Conservation (phyloP, 2,797 vertebrate genomes). For the Atherinosoma microstoma region DNA sequence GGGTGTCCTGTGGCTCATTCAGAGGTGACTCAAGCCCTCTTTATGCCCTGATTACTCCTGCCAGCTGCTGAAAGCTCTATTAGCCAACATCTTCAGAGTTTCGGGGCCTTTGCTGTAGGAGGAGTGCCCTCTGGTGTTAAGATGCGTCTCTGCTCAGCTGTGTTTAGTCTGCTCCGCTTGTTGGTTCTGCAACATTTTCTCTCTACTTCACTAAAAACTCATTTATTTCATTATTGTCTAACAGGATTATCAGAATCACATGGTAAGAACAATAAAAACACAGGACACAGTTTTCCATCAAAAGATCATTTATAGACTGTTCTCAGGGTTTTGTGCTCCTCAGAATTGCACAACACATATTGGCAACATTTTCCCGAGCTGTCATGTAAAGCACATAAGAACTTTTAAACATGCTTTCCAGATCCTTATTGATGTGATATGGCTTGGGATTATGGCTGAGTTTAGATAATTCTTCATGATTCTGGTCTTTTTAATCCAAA, state of each 20-base stretch:
- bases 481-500: neutral
- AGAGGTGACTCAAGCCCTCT: constrained; percentile 19
- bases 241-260: neutral
- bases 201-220: neutral
- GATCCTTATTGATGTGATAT: neutral
- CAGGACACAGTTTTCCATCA: neutral
- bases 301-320: neutral
- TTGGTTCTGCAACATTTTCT: neutral
- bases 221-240: neutral
- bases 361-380: neutral
- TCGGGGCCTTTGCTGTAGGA: constrained; percentile 19
- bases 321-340: neutral
- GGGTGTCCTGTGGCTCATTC: constrained; percentile 30
- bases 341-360: neutral
- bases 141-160: constrained; percentile 9
- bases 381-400: neutral
- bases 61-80: constrained; percentile 18
- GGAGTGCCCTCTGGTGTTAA: constrained; percentile 77
- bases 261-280: neutral
- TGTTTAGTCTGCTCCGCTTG: neutral
- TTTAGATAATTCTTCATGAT: neutral
- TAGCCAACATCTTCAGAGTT: constrained; percentile 12
- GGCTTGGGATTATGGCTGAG: neutral
- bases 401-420: neutral
- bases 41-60: constrained; percentile 46